Conservation (phyloP, 53 echinoderm and acorn worm species). For the Luidia sarsii region DNA sequence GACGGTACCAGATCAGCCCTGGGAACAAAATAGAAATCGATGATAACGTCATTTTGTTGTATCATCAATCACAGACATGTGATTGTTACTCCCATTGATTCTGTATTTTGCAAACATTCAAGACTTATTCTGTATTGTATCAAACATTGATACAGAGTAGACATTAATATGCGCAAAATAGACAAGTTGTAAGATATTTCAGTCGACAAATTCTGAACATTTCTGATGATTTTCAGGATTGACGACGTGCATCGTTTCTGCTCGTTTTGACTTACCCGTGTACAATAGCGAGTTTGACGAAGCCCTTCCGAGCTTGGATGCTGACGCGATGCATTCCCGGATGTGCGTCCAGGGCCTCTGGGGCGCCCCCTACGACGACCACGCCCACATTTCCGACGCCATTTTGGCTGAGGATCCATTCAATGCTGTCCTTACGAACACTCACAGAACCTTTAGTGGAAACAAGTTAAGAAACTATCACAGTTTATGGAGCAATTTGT, state of each 20-base stretch:
- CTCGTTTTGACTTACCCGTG: constrained; percentile 81
- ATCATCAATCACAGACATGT: too few relatives aligned
- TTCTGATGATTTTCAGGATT: too few relatives aligned
- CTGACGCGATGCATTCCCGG: constrained; percentile 62
- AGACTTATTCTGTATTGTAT: too few relatives aligned
- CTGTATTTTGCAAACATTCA: too few relatives aligned
- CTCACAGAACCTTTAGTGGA: constrained; percentile 60
- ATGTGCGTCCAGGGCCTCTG: constrained; percentile 85
- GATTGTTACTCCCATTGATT: too few relatives aligned
- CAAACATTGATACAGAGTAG: too few relatives aligned
- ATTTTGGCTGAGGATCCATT: constrained; percentile 70
- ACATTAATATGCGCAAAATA: too few relatives aligned
- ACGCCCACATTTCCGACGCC: constrained; percentile 76
- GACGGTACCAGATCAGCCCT: constrained; percentile 88
- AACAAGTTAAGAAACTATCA: too few relatives aligned
- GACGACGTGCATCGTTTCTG: neutral
- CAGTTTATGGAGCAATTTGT: too few relatives aligned
- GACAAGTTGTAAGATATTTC: too few relatives aligned
- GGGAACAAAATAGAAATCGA: neutral
- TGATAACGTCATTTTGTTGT: too few relatives aligned
- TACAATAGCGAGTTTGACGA: constrained; percentile 85
- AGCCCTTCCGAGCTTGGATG: constrained; percentile 80
- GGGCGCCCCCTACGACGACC: constrained; percentile 87
- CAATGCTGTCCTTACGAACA: constrained; percentile 78
- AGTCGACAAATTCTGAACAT: too few relatives aligned